Base-by-base conservation (phyloP, 2,888 invertebrate species). In the Seira musarum region DNA sequence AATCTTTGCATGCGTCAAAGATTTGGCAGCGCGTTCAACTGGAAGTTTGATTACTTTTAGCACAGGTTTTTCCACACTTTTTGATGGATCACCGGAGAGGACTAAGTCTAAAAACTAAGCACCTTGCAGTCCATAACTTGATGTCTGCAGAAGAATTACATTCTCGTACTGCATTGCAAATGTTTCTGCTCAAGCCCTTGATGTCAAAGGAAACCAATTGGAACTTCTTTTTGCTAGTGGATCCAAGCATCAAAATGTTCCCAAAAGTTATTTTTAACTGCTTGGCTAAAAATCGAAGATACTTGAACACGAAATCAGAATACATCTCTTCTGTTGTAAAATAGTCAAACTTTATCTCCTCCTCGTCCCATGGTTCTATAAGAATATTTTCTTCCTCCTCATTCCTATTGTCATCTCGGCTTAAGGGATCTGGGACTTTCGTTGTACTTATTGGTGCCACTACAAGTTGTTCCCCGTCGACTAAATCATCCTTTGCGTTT, bases 51-150 rank as follows among this genome's bases (percentile, higher is more conserved):
- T 57, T n/a, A 79, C 53, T 3, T 46, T 19, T 13, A 65, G 19
- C 24, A 82, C 22, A 2, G 57, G 74, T 22, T 53, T 49, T 24
- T 81, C 80, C 5, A 75, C 60, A 60, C 65, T 67, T 73, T 73
- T 72, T 15, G 75, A 66, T 10, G 30, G 30, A 21, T 82, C 81
- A 5, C 82, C 85, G 24, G 80, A 64, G 46, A 85, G 74, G 10
- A 83, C 60, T 2, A 82, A 63, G 49, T 79, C 75, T 15, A 30
- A 85, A 67, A 15, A 85, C 64, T 1, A 80, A 46, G 13, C 76
- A 75, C 10, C 85, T 70, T 1, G 77, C 78, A 2, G 80, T 81
- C 85, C 85, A 85, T 1, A 76, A 57, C 35, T 67, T 64, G 5
- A 85, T 64, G 21, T 83, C 83, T 2, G 6, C 2, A 1, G 24